Conservation (phyloP, 1,140 invertebrate genomes). For the Drosophila dunni region DNA sequence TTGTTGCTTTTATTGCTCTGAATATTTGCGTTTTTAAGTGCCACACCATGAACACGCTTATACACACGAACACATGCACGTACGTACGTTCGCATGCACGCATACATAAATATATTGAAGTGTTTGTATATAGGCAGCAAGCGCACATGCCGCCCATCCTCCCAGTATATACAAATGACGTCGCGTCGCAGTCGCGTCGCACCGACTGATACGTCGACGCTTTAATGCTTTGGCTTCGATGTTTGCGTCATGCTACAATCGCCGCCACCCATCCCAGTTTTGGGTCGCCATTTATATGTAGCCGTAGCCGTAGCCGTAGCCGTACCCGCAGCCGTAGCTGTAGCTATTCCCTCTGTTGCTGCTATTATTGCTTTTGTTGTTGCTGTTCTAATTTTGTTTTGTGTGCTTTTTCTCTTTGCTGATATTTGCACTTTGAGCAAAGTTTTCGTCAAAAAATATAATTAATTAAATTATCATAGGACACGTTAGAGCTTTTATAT, state of each 20-base stretch:
- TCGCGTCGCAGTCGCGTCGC: constrained; percentile 35
- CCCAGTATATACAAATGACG: constrained; percentile 15
- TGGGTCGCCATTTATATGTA: constrained; percentile 26
- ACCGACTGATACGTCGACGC: constrained; percentile 5
- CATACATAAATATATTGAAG: not conserved
- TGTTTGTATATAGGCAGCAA: not conserved
- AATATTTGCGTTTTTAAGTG: constrained; percentile 26
- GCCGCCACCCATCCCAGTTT: constrained; percentile 21
- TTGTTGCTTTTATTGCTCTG: constrained; percentile 11
- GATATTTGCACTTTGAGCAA: constrained; percentile 12
- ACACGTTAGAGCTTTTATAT: constrained; percentile 11
- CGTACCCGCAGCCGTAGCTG: too few relatives aligned
- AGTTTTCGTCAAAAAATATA: constrained; percentile 24
- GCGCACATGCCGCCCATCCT: constrained; percentile 20
- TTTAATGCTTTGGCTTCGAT: constrained; percentile 40
- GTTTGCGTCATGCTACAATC: constrained; percentile 61
- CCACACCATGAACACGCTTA: not conserved
- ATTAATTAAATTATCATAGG: constrained; percentile 40
- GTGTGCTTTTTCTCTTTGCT: constrained; percentile 6
- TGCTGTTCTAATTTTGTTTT: constrained; percentile 53
- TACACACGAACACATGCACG: constrained; percentile 12
- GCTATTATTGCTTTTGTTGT: constrained; percentile 20
- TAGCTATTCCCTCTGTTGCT: too few relatives aligned
- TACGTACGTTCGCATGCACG: not conserved
- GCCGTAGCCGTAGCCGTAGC: not conserved